These are phyloP conservation scores for Drosophila mimica DNA, from an alignment of 2,888 invertebrate genomes.

Conservation along the genomic window DNA sequence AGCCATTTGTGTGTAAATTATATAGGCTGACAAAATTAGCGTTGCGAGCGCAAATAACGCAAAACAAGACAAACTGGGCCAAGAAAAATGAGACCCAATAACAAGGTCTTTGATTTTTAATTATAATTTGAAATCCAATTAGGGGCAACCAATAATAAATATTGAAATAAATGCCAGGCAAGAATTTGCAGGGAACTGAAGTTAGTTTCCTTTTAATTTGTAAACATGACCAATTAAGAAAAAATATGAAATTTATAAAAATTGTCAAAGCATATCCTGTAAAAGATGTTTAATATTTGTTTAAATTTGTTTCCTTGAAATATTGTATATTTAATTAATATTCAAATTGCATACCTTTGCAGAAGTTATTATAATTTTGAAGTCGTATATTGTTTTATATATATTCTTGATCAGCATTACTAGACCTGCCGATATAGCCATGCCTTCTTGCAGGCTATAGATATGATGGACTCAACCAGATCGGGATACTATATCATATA, in stretches of 20 bases:
- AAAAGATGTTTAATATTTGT: not conserved
- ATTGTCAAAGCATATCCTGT: not conserved
- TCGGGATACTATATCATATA: not conserved
- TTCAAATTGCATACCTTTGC: not conserved
- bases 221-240: not conserved
- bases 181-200: not conserved
- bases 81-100: not conserved
- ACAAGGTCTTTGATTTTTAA: conserved; percentile 30
- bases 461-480: not conserved
- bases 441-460: not conserved
- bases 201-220: not conserved
- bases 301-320: not conserved
- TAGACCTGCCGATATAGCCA: not conserved
- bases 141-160: not conserved
- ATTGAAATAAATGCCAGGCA: not conserved
- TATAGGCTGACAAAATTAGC: conserved; percentile 35
- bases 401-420: not conserved
- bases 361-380: not conserved
- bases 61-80: not conserved
- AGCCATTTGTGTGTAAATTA: conserved; percentile 64
- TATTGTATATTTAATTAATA: not conserved
- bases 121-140: conserved; percentile 34
- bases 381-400: no score
- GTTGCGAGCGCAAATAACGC: not conserved
- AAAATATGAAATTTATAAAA: not conserved